Evolutionary conservation across 2,888 invertebrate genomes (phyloP), one percentile per base, ranked within the genome.

Genomic region (Limenitis camilla): DNA sequence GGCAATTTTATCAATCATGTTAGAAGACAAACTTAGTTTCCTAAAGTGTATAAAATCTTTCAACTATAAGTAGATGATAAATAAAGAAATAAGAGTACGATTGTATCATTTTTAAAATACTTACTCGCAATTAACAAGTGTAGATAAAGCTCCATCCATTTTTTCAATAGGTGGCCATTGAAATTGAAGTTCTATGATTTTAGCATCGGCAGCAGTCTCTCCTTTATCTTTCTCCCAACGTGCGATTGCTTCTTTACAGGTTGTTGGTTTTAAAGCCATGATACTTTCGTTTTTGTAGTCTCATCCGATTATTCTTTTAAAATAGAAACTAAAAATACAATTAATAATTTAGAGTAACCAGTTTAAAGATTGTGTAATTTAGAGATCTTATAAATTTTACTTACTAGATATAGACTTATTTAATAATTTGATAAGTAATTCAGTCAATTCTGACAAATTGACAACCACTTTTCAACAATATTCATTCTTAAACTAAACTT

Each of bases 111-210:
- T 19, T 19, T 19, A 19, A 19, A 40, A 8, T 10, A 70, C 91
- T 84, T 79, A 95, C 94, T 93, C 91, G 89, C 96, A 96, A 58
- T 89, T 91, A 0, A 88, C 82, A 11, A 98, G 85, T 0, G 91
- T 91, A 1, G 93, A 92, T n/a, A 98, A 86, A 5, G 93, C 92
- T 43, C 92, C 93, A 70, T 98, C 98, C 96, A 98, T 96, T 84
- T 96, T 97, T 71, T 98, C 97, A 51, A 98, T 94, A 0, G 97
- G 96, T 6, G 96, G 97, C 91, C 93, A 94, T 70, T 95, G 94
- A 67, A 96, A 96, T 66, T 93, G 94, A 46, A 98, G 84, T 52
- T 93, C 92, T 7, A 98, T 90, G 29, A 95, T 93, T 41, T 75
- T 89, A 1, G 93, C 91, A 55, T 94, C 93, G 0, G 88, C 78